A percentile compares a stretch with the other conserved stretches of the same genome.
These are phyloP conservation scores for Nemotelus nigrinus DNA, from an alignment of 2,888 invertebrate genomes.

Conservation along the genomic window DNA sequence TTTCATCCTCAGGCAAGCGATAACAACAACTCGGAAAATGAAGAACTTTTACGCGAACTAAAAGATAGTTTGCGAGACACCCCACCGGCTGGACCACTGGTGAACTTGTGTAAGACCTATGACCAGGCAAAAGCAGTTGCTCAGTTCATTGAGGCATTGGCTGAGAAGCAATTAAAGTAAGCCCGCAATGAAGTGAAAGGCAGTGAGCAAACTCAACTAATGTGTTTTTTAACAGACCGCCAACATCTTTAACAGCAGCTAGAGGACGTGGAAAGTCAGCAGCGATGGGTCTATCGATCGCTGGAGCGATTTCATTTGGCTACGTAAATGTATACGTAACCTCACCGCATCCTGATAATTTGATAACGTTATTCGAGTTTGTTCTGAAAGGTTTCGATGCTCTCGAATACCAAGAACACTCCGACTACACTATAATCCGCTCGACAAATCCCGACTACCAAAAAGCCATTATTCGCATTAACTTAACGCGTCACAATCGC, in stretches of 20 bases:
- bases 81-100: constrained; percentile 89
- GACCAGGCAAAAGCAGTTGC: constrained; percentile 94
- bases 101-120: constrained; percentile 89
- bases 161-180: constrained; percentile 82
- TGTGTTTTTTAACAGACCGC: constrained; percentile 70
- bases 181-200: no score
- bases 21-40: constrained; percentile 61
- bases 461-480: constrained; percentile 93
- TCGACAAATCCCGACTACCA: constrained; percentile 97
- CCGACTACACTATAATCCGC: constrained; percentile 93
- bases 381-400: constrained; percentile 95
- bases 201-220: constrained; percentile 25
- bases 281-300: constrained; percentile 91
- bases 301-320: constrained; percentile 83
- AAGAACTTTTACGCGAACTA: constrained; percentile 75
- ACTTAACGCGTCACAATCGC: constrained; percentile 87
- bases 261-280: constrained; percentile 99
- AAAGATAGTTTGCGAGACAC: constrained; percentile 88
- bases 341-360: constrained; percentile 97
- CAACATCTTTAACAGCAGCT: constrained; percentile 94
- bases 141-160: constrained; percentile 93
- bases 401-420: constrained; percentile 93
- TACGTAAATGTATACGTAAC: constrained; percentile 94
- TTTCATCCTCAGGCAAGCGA: neutral
- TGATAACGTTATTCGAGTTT: constrained; percentile 97